Evolutionary conservation across 2,113 vertebrate genomes (phyloP).

Genomic region (Myodes glareolus): DNA sequence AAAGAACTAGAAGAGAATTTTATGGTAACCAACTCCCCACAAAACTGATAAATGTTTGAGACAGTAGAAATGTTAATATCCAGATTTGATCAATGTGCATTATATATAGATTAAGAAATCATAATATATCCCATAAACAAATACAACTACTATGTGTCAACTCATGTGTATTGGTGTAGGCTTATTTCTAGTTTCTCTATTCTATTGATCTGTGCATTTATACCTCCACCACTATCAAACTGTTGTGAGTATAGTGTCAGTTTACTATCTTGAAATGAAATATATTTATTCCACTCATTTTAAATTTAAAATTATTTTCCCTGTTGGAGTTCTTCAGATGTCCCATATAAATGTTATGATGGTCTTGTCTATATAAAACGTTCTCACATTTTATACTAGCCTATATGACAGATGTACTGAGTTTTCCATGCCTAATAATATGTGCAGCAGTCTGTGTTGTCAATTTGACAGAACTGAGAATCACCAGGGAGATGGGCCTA

Average conservation of each 20-base stretch:
- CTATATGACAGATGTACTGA: not conserved
- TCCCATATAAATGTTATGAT: not conserved
- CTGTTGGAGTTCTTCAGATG: not conserved
- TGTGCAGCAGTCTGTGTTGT: not conserved
- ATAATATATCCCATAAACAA: not conserved
- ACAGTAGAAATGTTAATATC: not conserved
- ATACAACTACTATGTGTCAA: not conserved
- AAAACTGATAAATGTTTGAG: not conserved
- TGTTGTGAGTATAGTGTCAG: not conserved
- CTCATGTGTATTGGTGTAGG: not conserved
- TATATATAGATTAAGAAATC: not conserved
- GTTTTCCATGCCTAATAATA: not conserved
- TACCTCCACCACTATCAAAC: not conserved
- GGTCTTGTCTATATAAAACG: not conserved
- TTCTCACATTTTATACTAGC: not conserved
- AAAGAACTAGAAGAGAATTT: not conserved
- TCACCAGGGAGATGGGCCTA: not conserved
- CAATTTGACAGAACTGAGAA: not conserved
- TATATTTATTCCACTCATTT: not conserved
- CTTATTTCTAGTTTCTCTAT: not conserved
- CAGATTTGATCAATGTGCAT: not conserved
- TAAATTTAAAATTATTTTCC: not conserved
- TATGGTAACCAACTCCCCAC: not conserved
- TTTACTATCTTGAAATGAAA: not conserved
- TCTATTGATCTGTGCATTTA: not conserved